phyloP scores from a whole-genome alignment of 30 jellyfish, hydroid and myxozoan genomes.

The Aurelia sp. region DNA sequence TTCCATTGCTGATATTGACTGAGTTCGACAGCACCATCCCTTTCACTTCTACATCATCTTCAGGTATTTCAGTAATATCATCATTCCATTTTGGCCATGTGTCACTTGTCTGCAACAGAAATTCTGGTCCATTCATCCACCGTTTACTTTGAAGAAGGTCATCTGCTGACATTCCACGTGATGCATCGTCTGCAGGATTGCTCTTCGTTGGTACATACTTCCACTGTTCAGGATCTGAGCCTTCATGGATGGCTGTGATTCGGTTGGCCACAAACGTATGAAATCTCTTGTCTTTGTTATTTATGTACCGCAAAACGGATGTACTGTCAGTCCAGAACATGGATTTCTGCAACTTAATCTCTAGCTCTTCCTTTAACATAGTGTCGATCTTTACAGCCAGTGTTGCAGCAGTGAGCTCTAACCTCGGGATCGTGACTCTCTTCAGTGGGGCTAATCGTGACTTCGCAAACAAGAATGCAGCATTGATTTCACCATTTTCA shows the following conservation, averaged over 20 bases:
- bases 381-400: slow-evolving; percentile 57
- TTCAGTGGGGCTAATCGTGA: slow-evolving; percentile 68
- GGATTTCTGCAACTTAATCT: slow-evolving; percentile 8
- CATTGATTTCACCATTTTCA: slow-evolving; percentile 22
- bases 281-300: slow-evolving; percentile 52
- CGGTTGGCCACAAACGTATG: slow-evolving; percentile 69
- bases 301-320: slow-evolving; percentile 57
- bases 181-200: slow-evolving; percentile 69
- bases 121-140: no score
- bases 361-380: slow-evolving; percentile 61
- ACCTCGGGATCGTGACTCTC: slow-evolving; percentile 60
- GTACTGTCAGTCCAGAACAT: slow-evolving; percentile 71
- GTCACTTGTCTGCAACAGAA: no score
- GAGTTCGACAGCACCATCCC: no score
- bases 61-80: no score
- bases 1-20: no score
- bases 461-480: slow-evolving; percentile 51
- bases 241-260: slow-evolving; percentile 41
- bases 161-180: no score
- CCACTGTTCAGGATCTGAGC: slow-evolving; percentile 39
- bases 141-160: no score
- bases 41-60: no score
- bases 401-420: slow-evolving; percentile 75
- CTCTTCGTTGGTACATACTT: slow-evolving; percentile 43
- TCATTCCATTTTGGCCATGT: no score